These are phyloP conservation scores for Eueremaeus valkanovi DNA, from an alignment of 2,888 invertebrate genomes.

Conservation along the genomic window DNA sequence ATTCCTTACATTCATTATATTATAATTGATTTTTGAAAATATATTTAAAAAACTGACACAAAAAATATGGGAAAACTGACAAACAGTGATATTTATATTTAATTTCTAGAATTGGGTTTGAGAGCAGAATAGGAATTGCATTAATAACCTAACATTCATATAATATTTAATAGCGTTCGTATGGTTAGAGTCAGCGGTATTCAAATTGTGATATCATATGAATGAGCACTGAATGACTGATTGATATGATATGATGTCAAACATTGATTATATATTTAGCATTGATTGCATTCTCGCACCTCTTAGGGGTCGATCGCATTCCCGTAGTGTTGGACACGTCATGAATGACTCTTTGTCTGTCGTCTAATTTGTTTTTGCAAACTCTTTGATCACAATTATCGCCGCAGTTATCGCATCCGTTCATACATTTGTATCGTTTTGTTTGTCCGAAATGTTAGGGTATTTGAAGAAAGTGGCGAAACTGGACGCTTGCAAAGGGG, in stretches of 20 bases:
- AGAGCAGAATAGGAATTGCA: too few relatives aligned
- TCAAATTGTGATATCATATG: not conserved
- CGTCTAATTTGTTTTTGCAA: conserved; percentile 26
- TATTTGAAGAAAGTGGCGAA: conserved; percentile 39
- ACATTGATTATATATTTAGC: not conserved
- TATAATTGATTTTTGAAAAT: too few relatives aligned
- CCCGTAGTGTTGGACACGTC: conserved; percentile 4
- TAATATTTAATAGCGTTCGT: too few relatives aligned
- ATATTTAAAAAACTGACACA: too few relatives aligned
- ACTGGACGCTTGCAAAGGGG: conserved; percentile 34
- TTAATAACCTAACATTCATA: too few relatives aligned
- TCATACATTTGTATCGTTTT: not conserved
- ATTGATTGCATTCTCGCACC: conserved; percentile 28
- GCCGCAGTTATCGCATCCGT: conserved; percentile 8
- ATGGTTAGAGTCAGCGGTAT: not conserved
- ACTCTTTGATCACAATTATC: conserved; percentile 13
- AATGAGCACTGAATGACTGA: not conserved
- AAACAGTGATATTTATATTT: too few relatives aligned
- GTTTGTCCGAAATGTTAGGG: conserved; percentile 34
- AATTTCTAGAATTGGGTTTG: not conserved
- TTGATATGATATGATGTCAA: not conserved
- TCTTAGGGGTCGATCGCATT: conserved; percentile 28
- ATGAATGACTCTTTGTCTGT: conserved; percentile 5
- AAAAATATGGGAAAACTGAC: too few relatives aligned
- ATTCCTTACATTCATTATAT: too few relatives aligned